These are phyloP conservation scores for Pseudomyrmex concolor DNA, from an alignment of 1,140 invertebrate genomes.

Conservation along the genomic window DNA sequence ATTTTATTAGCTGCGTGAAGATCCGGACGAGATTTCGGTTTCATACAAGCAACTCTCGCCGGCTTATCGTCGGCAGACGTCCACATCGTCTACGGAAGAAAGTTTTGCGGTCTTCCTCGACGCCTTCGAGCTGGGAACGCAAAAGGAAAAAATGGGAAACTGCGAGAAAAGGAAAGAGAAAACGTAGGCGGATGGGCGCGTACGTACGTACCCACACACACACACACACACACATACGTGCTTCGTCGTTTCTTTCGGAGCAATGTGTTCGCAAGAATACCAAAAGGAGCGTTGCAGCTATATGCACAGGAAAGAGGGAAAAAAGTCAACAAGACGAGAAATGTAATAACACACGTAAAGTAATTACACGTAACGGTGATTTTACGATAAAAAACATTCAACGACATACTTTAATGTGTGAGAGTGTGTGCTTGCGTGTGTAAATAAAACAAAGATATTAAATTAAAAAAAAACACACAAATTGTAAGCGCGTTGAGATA, in stretches of 20 bases:
- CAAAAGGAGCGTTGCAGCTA: constrained; percentile 5
- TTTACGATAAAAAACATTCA: constrained; percentile 19
- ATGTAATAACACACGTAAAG: constrained; percentile 1
- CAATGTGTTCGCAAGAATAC: background rate
- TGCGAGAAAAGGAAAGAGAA: constrained; percentile 11
- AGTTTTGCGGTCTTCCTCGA: constrained; percentile 45
- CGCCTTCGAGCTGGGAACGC: constrained; percentile 25
- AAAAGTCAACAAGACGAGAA: background rate
- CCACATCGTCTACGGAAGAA: constrained; percentile 14
- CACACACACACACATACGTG: background rate
- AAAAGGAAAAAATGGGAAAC: constrained; percentile 43
- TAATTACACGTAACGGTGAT: constrained; percentile 35
- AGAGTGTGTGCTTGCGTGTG: background rate
- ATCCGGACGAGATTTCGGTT: background rate
- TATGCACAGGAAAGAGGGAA: background rate
- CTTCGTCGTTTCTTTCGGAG: constrained; percentile 2
- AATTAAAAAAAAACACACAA: too few relatives aligned
- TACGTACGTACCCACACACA: background rate
- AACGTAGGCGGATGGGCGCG: constrained; percentile 34
- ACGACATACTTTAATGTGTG: background rate
- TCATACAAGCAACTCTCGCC: background rate
- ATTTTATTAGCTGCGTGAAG: background rate
- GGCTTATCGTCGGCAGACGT: background rate
- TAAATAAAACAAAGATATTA: too few relatives aligned
- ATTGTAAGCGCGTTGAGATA: too few relatives aligned